phyloP scores from a whole-genome alignment of 2,113 vertebrate genomes.

The Aphelocoma coerulescens region DNA sequence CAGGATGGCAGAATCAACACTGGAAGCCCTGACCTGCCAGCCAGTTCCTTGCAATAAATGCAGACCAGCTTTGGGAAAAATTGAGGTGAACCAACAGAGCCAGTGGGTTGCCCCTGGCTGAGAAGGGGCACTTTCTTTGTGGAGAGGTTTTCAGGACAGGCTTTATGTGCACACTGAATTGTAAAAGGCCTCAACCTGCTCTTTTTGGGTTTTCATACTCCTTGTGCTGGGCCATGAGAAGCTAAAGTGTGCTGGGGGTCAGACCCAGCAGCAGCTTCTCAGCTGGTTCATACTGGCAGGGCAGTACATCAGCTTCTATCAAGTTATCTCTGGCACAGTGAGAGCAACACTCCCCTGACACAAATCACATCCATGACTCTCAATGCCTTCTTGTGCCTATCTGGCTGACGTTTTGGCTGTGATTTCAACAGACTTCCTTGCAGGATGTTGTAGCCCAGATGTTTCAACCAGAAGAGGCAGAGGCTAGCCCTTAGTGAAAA shows the following conservation, averaged over 20 bases:
- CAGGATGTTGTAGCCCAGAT: not conserved
- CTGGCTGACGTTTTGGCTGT: not conserved
- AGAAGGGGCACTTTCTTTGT: not conserved
- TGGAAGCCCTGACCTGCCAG: not conserved
- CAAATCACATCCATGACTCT: not conserved
- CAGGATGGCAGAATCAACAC: not conserved
- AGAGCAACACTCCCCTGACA: not conserved
- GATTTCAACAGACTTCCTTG: not conserved
- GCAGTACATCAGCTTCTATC: not conserved
- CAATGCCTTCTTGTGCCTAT: accelerated
- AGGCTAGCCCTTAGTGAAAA: not conserved
- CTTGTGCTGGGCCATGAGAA: not conserved
- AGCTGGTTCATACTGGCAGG: not conserved
- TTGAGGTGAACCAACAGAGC: not conserved
- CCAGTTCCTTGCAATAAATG: not conserved
- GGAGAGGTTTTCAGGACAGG: not conserved
- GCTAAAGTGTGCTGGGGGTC: not conserved
- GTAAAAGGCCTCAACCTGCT: not conserved
- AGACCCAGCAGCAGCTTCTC: not conserved
- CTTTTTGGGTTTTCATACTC: not conserved
- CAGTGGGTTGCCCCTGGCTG: not conserved
- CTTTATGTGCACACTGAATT: not conserved
- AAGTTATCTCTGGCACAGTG: not conserved
- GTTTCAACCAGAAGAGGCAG: not conserved
- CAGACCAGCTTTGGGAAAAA: not conserved